Evolutionary conservation across 1,140 invertebrate genomes (phyloP).

Genomic region (Pseudomyrmex cubaensis): DNA sequence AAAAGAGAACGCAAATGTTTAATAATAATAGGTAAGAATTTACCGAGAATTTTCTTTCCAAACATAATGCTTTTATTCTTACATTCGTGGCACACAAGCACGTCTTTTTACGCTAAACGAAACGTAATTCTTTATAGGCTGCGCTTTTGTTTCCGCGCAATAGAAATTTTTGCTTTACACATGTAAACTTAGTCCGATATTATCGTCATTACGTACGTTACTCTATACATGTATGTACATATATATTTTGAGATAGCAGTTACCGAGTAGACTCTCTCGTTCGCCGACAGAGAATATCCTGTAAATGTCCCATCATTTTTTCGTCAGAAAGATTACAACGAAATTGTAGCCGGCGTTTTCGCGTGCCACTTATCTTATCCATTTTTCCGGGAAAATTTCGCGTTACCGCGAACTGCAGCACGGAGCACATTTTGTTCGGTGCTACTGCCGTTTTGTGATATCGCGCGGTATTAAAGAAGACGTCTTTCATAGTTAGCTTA

Average conservation of each 20-base stretch:
- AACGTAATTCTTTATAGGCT: neutral
- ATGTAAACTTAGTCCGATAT: slow-evolving; percentile 9
- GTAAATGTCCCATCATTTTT: slow-evolving; percentile 19
- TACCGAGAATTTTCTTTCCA: neutral
- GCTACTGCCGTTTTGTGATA: neutral
- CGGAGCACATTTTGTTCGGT: slow-evolving; percentile 4
- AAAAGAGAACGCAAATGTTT: neutral
- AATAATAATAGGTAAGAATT: neutral
- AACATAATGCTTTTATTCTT: slow-evolving; percentile 13
- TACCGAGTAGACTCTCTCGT: neutral
- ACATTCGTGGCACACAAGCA: neutral
- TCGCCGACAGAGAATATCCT: neutral
- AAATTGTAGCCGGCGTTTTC: slow-evolving; percentile 23
- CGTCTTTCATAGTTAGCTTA: slow-evolving; percentile 37
- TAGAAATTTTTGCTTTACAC: neutral
- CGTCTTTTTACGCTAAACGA: neutral
- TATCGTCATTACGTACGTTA: neutral
- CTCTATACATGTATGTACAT: neutral
- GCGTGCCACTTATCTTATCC: neutral
- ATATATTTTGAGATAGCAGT: neutral
- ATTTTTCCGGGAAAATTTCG: slow-evolving; percentile 1
- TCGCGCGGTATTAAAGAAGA: slow-evolving; percentile 5
- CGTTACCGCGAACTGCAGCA: neutral
- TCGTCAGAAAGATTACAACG: neutral
- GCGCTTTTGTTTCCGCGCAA: neutral